Base-by-base conservation (phyloP, 2,888 invertebrate genomes). In the Rhingia campestris region DNA sequence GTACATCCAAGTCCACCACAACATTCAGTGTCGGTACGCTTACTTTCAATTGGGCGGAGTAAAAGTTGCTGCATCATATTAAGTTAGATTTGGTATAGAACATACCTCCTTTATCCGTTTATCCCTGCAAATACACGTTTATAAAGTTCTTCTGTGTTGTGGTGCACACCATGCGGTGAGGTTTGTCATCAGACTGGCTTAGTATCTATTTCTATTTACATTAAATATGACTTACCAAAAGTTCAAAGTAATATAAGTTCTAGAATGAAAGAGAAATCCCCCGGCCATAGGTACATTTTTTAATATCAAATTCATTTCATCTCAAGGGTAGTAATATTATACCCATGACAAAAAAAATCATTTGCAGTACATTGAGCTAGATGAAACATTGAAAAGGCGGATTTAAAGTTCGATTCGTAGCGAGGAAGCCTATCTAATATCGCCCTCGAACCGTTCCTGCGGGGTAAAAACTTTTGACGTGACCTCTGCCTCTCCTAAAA, bases 341-440 rank as follows among this genome's bases (percentile, higher is more conserved):
- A 22, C 22, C n/a, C n/a, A n/a, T n/a, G n/a, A 22, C 1, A 51
- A 35, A 59, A 66, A 59, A 59, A 66, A 58, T 75, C 75, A 66
- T 30, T 66, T 30, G 4, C 32, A 49, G 54, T 73, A 64, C 61
- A 64, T 64, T 47, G 54, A 64, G 54, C 63, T 66, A 58, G 58
- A 66, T 41, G 41, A 30, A 66, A 14, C 33, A 67, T 14, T 59
- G 45, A 75, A 59, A 41, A 54, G 41, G 10, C 22, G 7, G 32
- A 51, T 67, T 53, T 45, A 39, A 41, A 58, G 43, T 76, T 76
- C 53, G 45, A 53, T 67, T 59, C 53, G 54, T 61, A 22, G 37
- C 37, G 7, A 37, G 53, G 33, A 41, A 69, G 37, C 37, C 32
- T 12, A 32, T 49, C 30, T 12, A 45, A 12, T 49, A 49, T 32